phyloP scores from a whole-genome alignment of 2,113 vertebrate genomes.

The Kryptolebias marmoratus region DNA sequence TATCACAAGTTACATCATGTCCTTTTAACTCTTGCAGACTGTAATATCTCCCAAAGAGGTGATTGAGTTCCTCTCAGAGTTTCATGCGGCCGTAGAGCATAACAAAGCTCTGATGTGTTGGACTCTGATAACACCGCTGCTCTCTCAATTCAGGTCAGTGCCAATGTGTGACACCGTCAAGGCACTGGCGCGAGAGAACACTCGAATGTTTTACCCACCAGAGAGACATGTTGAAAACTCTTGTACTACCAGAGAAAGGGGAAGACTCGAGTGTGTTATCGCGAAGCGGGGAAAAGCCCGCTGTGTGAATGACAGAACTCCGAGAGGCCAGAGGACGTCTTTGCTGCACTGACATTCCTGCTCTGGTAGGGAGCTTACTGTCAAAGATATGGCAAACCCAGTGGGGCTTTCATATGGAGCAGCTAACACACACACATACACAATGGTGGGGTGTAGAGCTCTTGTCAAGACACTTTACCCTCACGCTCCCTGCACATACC shows the following conservation, averaged over 20 bases:
- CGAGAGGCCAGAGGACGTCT: conserved; percentile 58
- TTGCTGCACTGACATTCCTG: conserved; percentile 62
- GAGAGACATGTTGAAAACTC: conserved; percentile 51
- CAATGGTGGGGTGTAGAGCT: conserved; percentile 48
- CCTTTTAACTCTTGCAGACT: conserved; percentile 44
- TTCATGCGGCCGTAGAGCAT: conserved; percentile 43
- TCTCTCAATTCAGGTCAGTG: conserved; percentile 66
- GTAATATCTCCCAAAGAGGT: conserved; percentile 34
- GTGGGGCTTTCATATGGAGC: conserved; percentile 47
- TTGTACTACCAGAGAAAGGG: conserved; percentile 41
- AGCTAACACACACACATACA: conserved; percentile 40
- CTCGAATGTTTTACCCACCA: conserved; percentile 51
- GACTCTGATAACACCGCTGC: conserved; percentile 57
- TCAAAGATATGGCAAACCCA: conserved; percentile 58
- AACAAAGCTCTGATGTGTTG: conserved; percentile 42
- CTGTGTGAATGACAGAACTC: conserved; percentile 67
- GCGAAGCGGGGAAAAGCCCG: conserved; percentile 2
- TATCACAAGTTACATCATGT: conserved; percentile 29
- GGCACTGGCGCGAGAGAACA: conserved; percentile 43
- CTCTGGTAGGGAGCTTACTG: conserved; percentile 50
- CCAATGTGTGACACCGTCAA: conserved; percentile 37
- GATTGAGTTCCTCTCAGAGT: conserved; percentile 39
- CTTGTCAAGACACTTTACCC: conserved; percentile 69
- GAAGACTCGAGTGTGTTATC: conserved; percentile 49
- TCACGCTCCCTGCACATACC: conserved; percentile 38